Evolutionary conservation across 2,797 vertebrate genomes (phyloP).

Genomic region (Eulemur coronatus): DNA sequence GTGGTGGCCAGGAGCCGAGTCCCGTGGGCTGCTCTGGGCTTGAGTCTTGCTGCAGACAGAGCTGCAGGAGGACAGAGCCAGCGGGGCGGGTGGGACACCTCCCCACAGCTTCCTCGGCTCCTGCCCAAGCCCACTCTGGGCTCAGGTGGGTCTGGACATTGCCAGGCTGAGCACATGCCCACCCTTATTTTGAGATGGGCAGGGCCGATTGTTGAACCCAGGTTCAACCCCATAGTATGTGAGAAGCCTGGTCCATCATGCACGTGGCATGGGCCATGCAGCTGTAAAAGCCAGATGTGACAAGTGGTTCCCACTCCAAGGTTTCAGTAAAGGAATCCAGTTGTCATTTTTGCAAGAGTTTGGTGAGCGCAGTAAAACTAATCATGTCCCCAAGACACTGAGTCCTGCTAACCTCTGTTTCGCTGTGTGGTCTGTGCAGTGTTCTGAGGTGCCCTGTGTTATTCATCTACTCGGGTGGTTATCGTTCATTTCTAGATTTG

Average conservation of each 20-base stretch:
- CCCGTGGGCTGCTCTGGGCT: background rate
- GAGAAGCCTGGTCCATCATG: background rate
- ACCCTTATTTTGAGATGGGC: background rate
- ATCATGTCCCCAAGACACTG: background rate
- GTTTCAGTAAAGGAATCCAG: slow-evolving; percentile 37
- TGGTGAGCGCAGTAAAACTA: background rate
- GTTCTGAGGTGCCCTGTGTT: background rate
- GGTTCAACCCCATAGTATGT: background rate
- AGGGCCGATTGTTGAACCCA: background rate
- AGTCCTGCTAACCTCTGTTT: background rate
- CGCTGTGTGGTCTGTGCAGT: background rate
- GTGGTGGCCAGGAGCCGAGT: background rate
- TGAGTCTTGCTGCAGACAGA: background rate
- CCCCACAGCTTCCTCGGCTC: background rate
- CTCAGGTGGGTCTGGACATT: background rate
- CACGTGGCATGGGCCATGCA: background rate
- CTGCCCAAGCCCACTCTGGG: background rate
- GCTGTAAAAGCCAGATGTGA: slow-evolving; percentile 29
- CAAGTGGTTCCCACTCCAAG: slow-evolving; percentile 47
- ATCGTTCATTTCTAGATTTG: background rate
- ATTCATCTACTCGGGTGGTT: background rate
- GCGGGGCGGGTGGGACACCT: background rate
- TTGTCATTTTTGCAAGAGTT: slow-evolving; percentile 50
- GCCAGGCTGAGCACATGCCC: background rate
- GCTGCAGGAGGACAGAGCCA: background rate